These are phyloP conservation scores for Clavelina lepadiformis DNA, from an alignment of 23 tunicate species.

Conservation along the genomic window DNA sequence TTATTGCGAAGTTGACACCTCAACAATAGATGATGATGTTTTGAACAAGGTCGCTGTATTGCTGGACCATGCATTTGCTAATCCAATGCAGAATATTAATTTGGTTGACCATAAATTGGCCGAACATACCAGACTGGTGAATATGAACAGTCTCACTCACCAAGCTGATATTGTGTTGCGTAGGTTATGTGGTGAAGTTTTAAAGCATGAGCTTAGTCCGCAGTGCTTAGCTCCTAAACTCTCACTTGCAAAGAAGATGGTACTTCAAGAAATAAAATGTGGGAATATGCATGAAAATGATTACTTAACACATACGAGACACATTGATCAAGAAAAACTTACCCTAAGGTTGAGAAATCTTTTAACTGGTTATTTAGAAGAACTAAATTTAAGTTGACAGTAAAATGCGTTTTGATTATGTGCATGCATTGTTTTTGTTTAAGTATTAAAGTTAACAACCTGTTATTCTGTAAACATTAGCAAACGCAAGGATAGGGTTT, in stretches of 20 bases:
- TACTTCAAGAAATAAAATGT: conserved; percentile 18
- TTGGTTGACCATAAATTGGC: background rate
- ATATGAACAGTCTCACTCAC: conserved; percentile 20
- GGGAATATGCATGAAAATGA: conserved; percentile 15
- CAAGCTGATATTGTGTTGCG: conserved; percentile 56
- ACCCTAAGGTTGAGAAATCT: too few species aligned
- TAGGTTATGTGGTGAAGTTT: conserved; percentile 4
- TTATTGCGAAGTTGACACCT: background rate
- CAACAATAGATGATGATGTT: background rate
- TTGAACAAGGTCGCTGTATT: background rate
- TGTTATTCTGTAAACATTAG: too few species aligned
- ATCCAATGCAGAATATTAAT: conserved; percentile 8
- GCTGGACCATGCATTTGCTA: background rate
- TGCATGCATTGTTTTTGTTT: too few species aligned
- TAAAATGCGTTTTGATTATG: too few species aligned
- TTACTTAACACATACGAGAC: background rate
- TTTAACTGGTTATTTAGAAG: too few species aligned
- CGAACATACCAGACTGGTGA: conserved; percentile 13
- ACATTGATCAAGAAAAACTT: conserved; percentile 10
- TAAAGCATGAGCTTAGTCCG: background rate
- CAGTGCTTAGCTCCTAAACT: background rate
- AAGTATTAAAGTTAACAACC: too few species aligned
- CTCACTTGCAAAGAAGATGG: conserved; percentile 15
- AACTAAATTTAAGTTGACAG: too few species aligned
- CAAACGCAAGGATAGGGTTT: too few species aligned